phyloP scores from a whole-genome alignment of 1,140 invertebrate genomes.

The Heliconius congener region DNA sequence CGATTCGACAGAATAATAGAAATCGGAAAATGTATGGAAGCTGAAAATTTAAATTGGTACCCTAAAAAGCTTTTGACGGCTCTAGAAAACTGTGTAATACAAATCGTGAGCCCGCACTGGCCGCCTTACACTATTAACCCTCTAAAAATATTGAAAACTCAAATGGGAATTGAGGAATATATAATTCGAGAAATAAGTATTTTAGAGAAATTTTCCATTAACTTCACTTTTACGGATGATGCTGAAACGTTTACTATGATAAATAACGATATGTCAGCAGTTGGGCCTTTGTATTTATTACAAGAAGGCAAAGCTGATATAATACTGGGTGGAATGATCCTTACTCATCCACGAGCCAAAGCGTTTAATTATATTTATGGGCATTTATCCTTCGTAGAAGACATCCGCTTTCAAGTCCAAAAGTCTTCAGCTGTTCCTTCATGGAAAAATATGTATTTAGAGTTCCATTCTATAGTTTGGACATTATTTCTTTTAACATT shows the following conservation, averaged over 20 bases:
- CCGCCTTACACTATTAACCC: constrained; percentile 54
- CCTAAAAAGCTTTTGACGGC: constrained; percentile 43
- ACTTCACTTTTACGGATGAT: constrained; percentile 45
- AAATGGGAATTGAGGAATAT: constrained; percentile 54
- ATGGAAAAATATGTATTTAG: constrained; percentile 54
- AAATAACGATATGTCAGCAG: constrained; percentile 41
- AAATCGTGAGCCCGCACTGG: constrained; percentile 44
- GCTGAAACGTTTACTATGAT: constrained; percentile 48
- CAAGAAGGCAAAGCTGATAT: constrained; percentile 50
- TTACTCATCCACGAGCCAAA: constrained; percentile 43
- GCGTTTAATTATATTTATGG: constrained; percentile 51
- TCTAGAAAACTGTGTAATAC: constrained; percentile 50
- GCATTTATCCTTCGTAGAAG: constrained; percentile 50
- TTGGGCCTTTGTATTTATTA: constrained; percentile 47
- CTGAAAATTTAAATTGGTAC: constrained; percentile 40
- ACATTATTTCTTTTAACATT: constrained; percentile 45
- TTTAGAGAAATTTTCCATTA: constrained; percentile 52
- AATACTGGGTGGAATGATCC: constrained; percentile 53
- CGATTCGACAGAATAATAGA: constrained; percentile 41
- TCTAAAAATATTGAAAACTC: not conserved
- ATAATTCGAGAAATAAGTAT: constrained; percentile 45
- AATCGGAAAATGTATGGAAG: constrained; percentile 38
- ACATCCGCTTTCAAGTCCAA: constrained; percentile 51
- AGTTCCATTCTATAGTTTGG: constrained; percentile 58
- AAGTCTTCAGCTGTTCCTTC: constrained; percentile 41